Base-by-base conservation (phyloP, 2,113 vertebrate species). In the Empidonax alnorum region DNA sequence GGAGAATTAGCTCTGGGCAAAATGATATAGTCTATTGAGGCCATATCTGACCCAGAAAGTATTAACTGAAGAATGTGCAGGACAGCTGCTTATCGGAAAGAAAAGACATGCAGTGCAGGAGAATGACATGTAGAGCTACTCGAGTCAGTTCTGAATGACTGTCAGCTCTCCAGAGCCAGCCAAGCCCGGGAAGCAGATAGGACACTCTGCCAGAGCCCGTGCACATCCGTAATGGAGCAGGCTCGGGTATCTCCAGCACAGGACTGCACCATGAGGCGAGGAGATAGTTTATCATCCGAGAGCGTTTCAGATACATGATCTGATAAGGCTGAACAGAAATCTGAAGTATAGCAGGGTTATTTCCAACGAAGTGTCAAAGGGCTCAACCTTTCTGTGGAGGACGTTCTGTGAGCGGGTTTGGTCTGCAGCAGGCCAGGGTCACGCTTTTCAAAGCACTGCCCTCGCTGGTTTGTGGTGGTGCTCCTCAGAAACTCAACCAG, bases 41-140 rank as follows among this genome's bases (percentile, higher is more conserved):
- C 95, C 44, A 15, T 92, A 75, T 93, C 92, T 95, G 87, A 93
- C 93, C 96, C 87, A 97, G 90, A 95, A 97, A 97, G 87, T 59
- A 97, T 97, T 95, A 95, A 96, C 79, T 81, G 88, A 94, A 96
- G 94, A 96, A 96, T 94, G 93, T 89, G 76, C 1, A 12, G 77
- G 94, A 96, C 92, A 97, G 94, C 94, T 97, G 96, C 92, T 89
- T 92, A 96, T 96, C 25, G 0, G 85, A 78, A 71, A 95, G 94
- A 67, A 88, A 90, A 90, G 86, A 47, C 47, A 77, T 0, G 6
- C 49, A 72, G 82, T 0, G 3, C 73, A 52, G 44, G 47, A 88
- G 95, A 73, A 71, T 47, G 94, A 93, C 90, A 94, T 55, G 68
- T 21, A 86, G 86, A 89, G 95, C 80, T 81, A 20, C 86, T 94